Evolutionary conservation across 2,797 vertebrate genomes (phyloP).

Genomic region (Harpagifer antarcticus): DNA sequence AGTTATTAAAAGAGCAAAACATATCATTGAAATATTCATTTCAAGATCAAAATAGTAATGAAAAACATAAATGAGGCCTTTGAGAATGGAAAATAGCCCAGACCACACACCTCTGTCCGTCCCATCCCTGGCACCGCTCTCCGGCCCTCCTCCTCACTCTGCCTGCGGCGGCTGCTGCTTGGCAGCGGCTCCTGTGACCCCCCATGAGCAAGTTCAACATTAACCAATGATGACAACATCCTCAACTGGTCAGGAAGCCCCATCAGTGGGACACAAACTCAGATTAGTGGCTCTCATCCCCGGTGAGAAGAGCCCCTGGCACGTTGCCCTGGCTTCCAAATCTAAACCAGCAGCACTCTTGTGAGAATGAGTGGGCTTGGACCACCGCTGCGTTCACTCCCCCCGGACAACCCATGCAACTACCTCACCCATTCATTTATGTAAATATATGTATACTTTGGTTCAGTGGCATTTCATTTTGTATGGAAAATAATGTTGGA

Average conservation of each 20-base stretch:
- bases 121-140: constrained; percentile 16
- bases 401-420: constrained; percentile 6
- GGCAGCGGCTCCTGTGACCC: constrained; percentile 54
- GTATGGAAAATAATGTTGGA: background rate
- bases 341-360: constrained; percentile 76
- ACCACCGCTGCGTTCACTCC: constrained; percentile 5
- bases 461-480: no score
- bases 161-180: constrained; percentile 37
- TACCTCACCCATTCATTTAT: constrained; percentile 35
- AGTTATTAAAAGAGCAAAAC: background rate
- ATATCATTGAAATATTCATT: background rate
- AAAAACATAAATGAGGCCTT: background rate
- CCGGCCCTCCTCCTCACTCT: background rate
- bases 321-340: constrained; percentile 67
- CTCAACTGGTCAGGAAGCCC: constrained; percentile 78
- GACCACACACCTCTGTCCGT: constrained; percentile 30
- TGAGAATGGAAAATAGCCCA: background rate
- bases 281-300: constrained; percentile 82
- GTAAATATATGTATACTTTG: constrained; percentile 17
- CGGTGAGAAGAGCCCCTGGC: constrained; percentile 74
- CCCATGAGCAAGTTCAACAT: constrained; percentile 71
- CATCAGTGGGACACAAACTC: constrained; percentile 77
- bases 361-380: constrained; percentile 66
- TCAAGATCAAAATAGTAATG: background rate
- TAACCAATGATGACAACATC: constrained; percentile 80